Evolutionary conservation across 1,140 invertebrate species (phyloP).

Genomic region (Ceratosolen solmsi): DNA sequence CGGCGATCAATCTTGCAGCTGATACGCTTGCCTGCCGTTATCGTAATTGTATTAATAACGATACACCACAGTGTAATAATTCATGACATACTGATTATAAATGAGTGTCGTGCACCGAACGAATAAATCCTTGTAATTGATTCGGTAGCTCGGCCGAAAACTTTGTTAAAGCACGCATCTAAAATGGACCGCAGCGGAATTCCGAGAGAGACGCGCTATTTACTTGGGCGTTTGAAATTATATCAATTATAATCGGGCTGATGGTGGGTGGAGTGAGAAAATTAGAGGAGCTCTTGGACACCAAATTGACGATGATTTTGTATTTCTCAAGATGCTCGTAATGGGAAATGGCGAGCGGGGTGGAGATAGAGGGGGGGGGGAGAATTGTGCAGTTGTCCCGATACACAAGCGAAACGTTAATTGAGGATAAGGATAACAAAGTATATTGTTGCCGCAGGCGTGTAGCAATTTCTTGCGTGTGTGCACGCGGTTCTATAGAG

Average conservation of each 20-base stretch:
- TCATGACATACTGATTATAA: background rate
- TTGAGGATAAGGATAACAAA: slow-evolving; percentile 37
- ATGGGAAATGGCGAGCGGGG: background rate
- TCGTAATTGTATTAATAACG: slow-evolving; percentile 13
- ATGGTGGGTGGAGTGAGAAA: background rate
- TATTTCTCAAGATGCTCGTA: background rate
- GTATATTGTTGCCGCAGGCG: slow-evolving; percentile 18
- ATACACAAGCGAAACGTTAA: slow-evolving; percentile 20
- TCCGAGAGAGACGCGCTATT: background rate
- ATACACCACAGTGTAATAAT: background rate
- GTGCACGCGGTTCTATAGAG: background rate
- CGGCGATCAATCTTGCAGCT: background rate
- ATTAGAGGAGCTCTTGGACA: background rate
- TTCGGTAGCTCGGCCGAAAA: background rate
- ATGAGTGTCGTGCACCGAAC: background rate
- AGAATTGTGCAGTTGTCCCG: slow-evolving; percentile 6
- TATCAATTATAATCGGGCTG: slow-evolving; percentile 7
- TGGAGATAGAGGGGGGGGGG: background rate
- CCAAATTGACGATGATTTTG: slow-evolving; percentile 21
- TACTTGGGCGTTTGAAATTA: background rate
- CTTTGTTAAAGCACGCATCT: background rate
- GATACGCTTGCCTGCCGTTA: background rate
- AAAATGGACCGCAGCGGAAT: background rate
- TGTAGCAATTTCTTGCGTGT: background rate
- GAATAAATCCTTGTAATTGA: background rate